Evolutionary conservation across 2,113 vertebrate genomes (phyloP), one percentile per base, ranked within the genome.

Genomic region (Nesoenas mayeri): DNA sequence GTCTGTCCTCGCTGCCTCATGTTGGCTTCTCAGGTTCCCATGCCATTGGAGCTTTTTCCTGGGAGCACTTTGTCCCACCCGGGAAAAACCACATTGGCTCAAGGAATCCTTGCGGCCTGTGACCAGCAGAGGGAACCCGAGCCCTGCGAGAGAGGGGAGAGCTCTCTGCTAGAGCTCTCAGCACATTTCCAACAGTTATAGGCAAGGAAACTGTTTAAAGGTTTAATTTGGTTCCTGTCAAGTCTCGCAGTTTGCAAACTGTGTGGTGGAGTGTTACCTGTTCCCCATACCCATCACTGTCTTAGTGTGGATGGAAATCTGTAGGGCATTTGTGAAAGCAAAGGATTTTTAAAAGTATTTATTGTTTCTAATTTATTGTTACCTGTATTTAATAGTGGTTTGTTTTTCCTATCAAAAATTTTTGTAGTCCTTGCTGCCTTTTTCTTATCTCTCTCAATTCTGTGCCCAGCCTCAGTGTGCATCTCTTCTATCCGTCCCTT

Each of bases 91-190:
- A 0, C 25, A 2, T 57, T 53, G 1, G 1, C 69, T 75, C 6
- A 5, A 29, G 56, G 72, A 57, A 40, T 15, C n/a, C 44, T 89
- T 44, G 31, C 10, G 3, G 40, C 17, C 66, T 47, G 4, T 93
- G 79, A 12, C 95, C 96, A 97, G 95, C 86, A 96, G 96, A 93
- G 96, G 96, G 96, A 96, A 86, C 93, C 90, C 90, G 0, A 95
- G 50, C 25, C 91, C 80, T 44, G 56, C 70, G 12, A 47, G 61
- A 87, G 11, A 36, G 75, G 69, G 29, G 26, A 13, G 9, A 79
- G n/a, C 26, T 42, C 72, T 78, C 32, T 75, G 71, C 57, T 6
- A 0, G 6, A 0, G 44, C 44, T 34, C 57, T n/a, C 29, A 84
- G 48, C 12, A 4, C 4, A 15, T 25, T 12, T 25, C 1, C 7